Evolutionary conservation across 2,113 vertebrate genomes (phyloP), one percentile per base, ranked within the genome.

Genomic region (Hyaena hyaena): DNA sequence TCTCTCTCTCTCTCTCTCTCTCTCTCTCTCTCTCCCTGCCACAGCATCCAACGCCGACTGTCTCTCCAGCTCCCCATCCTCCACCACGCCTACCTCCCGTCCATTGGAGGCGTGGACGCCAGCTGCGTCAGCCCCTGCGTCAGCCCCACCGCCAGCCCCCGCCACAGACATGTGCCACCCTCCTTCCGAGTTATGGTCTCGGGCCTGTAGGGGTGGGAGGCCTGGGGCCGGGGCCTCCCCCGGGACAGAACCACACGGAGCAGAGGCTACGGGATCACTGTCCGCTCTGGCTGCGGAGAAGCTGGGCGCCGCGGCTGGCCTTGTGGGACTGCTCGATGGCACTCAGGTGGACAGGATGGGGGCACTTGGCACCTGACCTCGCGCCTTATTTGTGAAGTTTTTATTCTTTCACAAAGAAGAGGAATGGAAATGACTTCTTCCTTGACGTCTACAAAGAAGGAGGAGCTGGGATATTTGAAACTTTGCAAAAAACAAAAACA

Each of bases 131-230:
- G 99, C 92, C 99, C 99, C 0, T 99, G 99, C 0, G 99, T 99
- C 84, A 99, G 99, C 99, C 99, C 99, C 95, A 99, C 99, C 58
- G 99, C 99, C 98, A 99, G 99, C 58, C 99, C 99, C 76, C 99
- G 99, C 98, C 99, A 99, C 99, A 99, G 99, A 99, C 99, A 99
- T 33, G 99, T 99, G 99, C 99, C 99, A 0, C 99, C 99, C 58
- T 99, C 99, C 97, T 99, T 99, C 98, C 99, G 99, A 98, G 99
- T 99, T 84, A 99, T 99, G 99, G 99, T 99, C 98, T 99, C 99
- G 26, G 99, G 99, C 98, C 99, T 99, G 99, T 99, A 98, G 98
- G 97, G 96, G 92, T 66, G 97, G 97, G 97, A 98, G 98, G 98
- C 98, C 98, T 97, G 98, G 98, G 98, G 98, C 98, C 93, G 65